These are phyloP conservation scores for Bradysia coprophila DNA, from an alignment of 1,140 invertebrate species.

Conservation along the genomic window DNA sequence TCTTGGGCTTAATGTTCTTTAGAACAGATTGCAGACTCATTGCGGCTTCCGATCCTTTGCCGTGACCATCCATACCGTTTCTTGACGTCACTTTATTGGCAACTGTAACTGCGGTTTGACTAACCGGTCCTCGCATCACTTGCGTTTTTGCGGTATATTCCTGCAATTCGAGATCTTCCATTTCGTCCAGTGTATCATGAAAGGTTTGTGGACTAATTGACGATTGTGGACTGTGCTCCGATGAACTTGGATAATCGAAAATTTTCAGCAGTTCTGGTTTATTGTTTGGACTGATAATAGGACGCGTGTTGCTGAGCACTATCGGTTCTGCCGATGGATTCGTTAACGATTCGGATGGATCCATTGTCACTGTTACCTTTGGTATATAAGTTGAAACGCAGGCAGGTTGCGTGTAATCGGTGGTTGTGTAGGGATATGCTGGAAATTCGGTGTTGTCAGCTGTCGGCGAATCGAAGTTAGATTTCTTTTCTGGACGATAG, in stretches of 20 bases:
- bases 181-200: neutral
- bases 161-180: neutral
- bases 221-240: neutral
- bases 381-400: conserved; percentile 1
- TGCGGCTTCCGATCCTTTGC: conserved; percentile 18
- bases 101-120: conserved; percentile 31
- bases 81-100: neutral
- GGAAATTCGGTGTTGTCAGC: neutral
- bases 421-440: conserved; percentile 1
- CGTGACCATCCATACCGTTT: conserved; percentile 6
- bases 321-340: conserved; percentile 16
- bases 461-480: too few species aligned
- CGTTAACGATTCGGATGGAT: conserved; percentile 10
- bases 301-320: conserved; percentile 15
- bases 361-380: neutral
- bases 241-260: conserved; percentile 12
- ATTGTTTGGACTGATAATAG: conserved; percentile 8
- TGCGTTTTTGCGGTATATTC: conserved; percentile 38
- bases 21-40: conserved; percentile 16
- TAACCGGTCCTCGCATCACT: conserved; percentile 41
- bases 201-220: neutral
- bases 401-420: conserved; percentile 2
- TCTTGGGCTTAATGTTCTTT: conserved; percentile 10
- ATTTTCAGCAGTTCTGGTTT: conserved; percentile 4
- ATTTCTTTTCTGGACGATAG: too few species aligned